Base-by-base conservation (phyloP, 2,888 invertebrate species). In the Stramonita haemastoma region DNA sequence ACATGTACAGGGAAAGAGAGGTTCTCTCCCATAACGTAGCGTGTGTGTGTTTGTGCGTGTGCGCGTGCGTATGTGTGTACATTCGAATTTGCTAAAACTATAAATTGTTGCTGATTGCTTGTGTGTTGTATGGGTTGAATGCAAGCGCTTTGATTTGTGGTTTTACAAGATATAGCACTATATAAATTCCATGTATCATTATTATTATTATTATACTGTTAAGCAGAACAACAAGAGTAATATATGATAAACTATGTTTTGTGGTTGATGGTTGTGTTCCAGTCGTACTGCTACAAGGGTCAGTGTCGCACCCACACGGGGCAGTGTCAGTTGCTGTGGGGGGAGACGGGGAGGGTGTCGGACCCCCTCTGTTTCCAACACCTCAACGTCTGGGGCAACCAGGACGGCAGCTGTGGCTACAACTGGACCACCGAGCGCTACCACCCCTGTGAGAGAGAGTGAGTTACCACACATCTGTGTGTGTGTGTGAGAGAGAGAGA, bases 281-380 rank as follows among this genome's bases (percentile, higher is more conserved):
- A 97, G 97, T 98, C 99, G 0, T 99, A 97, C 95, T 99, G 99
- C 95, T 98, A 98, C 95, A 97, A 97, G 87, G 99, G 99, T 5
- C 97, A 97, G 60, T 99, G 99, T 94, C 97, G 98, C 29, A 98
- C 98, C 0, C 98, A 98, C 96, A 97, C 97, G 36, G 98, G 98
- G 96, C 99, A 99, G 96, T 99, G 99, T 95, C 97, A 97, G 90
- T 96, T 98, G 86, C 96, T 99, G 87, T 99, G 99, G 99, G 99
- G 99, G 4, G 90, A 91, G 8, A 95, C 95, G 6, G 96, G 95
- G 1, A 91, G 94, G 32, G 93, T 93, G 36, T 95, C 95, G 1
- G 93, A 95, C 91, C 92, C 93, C 2, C 93, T 94, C 84, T 96
- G 96, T 92, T 96, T 94, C 91, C 92, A 93, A 87, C 93, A 94